These are phyloP conservation scores for Crotalus tigris DNA, from an alignment of 2,113 vertebrate genomes.

Conservation along the genomic window DNA sequence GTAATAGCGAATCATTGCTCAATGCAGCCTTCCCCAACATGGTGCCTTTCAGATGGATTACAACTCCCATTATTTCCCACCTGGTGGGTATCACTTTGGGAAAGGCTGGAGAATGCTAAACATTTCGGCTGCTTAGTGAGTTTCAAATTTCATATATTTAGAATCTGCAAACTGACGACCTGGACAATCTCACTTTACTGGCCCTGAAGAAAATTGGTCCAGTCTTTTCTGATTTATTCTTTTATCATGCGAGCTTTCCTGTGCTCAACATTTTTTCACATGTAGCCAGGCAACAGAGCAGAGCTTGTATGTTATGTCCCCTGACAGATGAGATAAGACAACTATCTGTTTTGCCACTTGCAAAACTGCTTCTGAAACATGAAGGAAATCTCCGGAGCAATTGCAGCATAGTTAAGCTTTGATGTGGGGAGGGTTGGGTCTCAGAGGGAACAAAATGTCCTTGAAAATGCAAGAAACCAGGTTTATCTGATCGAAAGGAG, in stretches of 20 bases:
- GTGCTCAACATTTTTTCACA: slow-evolving; percentile 31
- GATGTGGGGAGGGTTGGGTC: not conserved
- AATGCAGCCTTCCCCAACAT: slow-evolving; percentile 22
- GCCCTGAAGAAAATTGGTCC: slow-evolving; percentile 20
- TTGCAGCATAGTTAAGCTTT: not conserved
- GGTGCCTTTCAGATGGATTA: not conserved
- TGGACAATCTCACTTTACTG: slow-evolving; percentile 27
- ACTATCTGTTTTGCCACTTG: not conserved
- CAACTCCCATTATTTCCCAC: not conserved
- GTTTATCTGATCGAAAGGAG: not conserved
- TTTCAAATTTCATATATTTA: slow-evolving; percentile 47
- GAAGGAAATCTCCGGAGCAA: not conserved
- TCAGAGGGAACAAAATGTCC: not conserved
- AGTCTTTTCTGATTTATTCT: not conserved
- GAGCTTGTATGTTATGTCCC: not conserved
- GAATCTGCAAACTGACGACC: slow-evolving; percentile 11
- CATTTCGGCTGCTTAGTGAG: slow-evolving; percentile 30
- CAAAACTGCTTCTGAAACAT: not conserved
- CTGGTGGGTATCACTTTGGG: not conserved
- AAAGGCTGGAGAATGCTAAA: not conserved
- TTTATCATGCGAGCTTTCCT: slow-evolving; percentile 50
- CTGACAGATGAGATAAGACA: not conserved
- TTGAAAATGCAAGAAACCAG: not conserved
- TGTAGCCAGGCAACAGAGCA: not conserved
- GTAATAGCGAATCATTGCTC: slow-evolving; percentile 53